phyloP scores from a whole-genome alignment of 2,888 invertebrate genomes.

The Cecidostiba fungosa region DNA sequence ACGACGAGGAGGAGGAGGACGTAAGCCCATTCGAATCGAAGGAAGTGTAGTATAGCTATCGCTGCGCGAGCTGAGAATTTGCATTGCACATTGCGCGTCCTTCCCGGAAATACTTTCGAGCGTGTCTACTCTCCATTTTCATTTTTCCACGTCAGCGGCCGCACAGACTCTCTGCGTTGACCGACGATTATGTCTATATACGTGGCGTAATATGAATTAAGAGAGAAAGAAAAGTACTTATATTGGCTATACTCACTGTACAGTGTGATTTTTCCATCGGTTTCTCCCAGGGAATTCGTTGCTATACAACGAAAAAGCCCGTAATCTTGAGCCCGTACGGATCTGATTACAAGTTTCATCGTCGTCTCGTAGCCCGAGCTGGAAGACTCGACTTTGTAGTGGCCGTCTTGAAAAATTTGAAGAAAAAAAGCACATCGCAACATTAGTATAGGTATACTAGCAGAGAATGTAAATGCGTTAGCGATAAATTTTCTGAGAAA shows the following conservation, averaged over 20 bases:
- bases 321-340: slow-evolving; percentile 78
- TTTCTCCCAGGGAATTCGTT: slow-evolving; percentile 81
- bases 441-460: background rate
- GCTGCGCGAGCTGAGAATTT: slow-evolving; percentile 34
- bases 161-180: too few relatives aligned
- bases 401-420: slow-evolving; percentile 75
- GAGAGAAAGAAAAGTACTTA: background rate
- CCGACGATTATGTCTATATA: too few relatives aligned
- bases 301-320: slow-evolving; percentile 80
- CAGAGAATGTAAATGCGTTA: background rate
- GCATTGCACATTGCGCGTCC: slow-evolving; percentile 48
- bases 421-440: background rate
- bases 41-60: slow-evolving; percentile 35
- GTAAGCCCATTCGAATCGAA: slow-evolving; percentile 65
- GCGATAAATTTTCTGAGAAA: background rate
- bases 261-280: slow-evolving; percentile 81
- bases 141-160: background rate
- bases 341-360: slow-evolving; percentile 80
- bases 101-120: slow-evolving; percentile 51
- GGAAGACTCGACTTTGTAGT: slow-evolving; percentile 78
- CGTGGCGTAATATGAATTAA: background rate
- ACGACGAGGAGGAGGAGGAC: slow-evolving; percentile 55
- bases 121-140: background rate
- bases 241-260: slow-evolving; percentile 78
- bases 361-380: slow-evolving; percentile 75